Evolutionary conservation across 2,113 vertebrate genomes (phyloP).

Genomic region (Delphinus delphis): DNA sequence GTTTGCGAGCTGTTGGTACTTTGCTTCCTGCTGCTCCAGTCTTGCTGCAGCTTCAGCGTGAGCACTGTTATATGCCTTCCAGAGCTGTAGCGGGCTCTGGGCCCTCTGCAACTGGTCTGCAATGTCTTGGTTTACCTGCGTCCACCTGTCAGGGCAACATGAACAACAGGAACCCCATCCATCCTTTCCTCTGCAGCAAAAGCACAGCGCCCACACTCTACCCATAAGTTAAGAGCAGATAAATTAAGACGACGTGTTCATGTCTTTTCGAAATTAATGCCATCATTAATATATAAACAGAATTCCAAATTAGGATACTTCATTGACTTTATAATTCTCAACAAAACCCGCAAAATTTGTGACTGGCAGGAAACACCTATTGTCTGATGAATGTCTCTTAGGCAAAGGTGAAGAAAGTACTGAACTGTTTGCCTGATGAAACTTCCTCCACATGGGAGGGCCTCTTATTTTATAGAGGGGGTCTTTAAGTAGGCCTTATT

Average conservation of each 20-base stretch:
- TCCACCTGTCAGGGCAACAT: constrained; percentile 86
- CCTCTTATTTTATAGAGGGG: neutral
- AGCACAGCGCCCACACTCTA: neutral
- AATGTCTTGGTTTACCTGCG: constrained; percentile 79
- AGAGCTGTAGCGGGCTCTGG: constrained; percentile 80
- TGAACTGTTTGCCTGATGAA: neutral
- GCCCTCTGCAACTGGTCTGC: constrained; percentile 79
- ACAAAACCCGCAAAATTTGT: neutral
- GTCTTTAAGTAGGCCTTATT: neutral
- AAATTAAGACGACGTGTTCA: neutral
- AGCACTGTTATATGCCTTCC: constrained; percentile 79
- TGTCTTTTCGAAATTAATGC: neutral
- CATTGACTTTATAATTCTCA: neutral
- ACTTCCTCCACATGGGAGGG: neutral
- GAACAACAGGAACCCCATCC: neutral
- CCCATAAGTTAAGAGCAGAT: neutral
- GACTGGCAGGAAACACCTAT: neutral
- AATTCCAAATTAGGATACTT: neutral
- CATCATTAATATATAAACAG: neutral
- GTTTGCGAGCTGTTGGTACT: constrained; percentile 74
- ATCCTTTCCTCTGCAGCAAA: neutral
- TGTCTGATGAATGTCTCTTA: neutral
- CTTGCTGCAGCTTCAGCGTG: constrained; percentile 70
- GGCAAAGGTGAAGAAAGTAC: neutral
- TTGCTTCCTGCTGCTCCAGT: constrained; percentile 81